phyloP scores from a whole-genome alignment of 2,113 vertebrate species.

The Aptenodytes patagonicus region DNA sequence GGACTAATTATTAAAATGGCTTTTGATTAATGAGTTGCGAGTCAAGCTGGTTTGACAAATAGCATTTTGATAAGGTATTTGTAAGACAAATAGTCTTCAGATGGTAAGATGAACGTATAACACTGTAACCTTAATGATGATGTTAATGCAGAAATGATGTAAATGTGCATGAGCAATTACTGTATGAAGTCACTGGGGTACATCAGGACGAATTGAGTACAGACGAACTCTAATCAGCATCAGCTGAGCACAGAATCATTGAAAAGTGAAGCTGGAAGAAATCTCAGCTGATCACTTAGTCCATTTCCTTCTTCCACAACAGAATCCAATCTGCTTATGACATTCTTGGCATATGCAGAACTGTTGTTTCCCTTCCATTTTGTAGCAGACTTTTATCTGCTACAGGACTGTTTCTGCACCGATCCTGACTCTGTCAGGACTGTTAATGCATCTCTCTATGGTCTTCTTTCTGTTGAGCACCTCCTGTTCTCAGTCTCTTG shows the following conservation, averaged over 20 bases:
- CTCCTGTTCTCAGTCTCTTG: not conserved
- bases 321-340: no score
- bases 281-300: not conserved
- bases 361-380: not conserved
- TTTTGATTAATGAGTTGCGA: conserved; percentile 47
- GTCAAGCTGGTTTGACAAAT: conserved; percentile 20
- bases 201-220: not conserved
- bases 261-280: not conserved
- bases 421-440: not conserved
- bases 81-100: not conserved
- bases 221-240: not conserved
- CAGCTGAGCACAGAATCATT: not conserved
- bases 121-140: not conserved
- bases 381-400: not conserved
- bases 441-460: not conserved
- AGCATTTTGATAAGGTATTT: conserved; percentile 55
- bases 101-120: not conserved
- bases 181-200: not conserved
- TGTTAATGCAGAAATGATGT: conserved; percentile 29
- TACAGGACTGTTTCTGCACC: not conserved
- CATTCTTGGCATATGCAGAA: not conserved
- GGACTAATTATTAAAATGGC: conserved; percentile 40
- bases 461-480: not conserved
- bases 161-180: not conserved
- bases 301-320: not conserved